Evolutionary conservation across 2,888 invertebrate genomes (phyloP).

Genomic region (Caradrina kadenii): DNA sequence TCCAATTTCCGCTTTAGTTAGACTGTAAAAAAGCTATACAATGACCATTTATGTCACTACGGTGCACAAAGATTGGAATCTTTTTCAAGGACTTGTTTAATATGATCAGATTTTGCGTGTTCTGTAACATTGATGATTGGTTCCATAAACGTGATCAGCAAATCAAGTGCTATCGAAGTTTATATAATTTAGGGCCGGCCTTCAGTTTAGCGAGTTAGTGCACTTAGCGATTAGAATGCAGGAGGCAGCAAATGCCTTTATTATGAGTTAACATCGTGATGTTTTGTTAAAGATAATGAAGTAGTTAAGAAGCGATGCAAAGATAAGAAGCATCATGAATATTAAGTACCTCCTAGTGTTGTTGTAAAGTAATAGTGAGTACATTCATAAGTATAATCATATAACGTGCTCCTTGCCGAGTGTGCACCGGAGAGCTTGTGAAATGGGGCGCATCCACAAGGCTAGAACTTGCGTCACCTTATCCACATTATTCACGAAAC

Average conservation of each 20-base stretch:
- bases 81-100: constrained; percentile 41
- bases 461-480: constrained; percentile 84
- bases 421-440: constrained; percentile 68
- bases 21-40: constrained; percentile 14
- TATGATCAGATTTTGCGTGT: constrained; percentile 43
- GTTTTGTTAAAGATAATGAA: constrained; percentile 49
- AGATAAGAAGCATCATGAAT: constrained; percentile 57
- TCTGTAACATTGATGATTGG: constrained; percentile 44
- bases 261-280: constrained; percentile 48
- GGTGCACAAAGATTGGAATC: constrained; percentile 33
- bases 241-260: constrained; percentile 25
- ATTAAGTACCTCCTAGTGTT: constrained; percentile 32
- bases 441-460: constrained; percentile 85
- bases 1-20: constrained; percentile 9
- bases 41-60: constrained; percentile 7
- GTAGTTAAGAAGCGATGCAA: constrained; percentile 39
- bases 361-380: constrained; percentile 28
- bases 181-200: constrained; percentile 28
- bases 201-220: constrained; percentile 40
- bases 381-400: constrained; percentile 24
- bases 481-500: constrained; percentile 82
- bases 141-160: constrained; percentile 45
- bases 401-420: constrained; percentile 15
- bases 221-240: constrained; percentile 31
- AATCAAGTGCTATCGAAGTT: constrained; percentile 30